Base-by-base conservation (phyloP, 2,113 vertebrate species). In the Marcusenius ussheri region DNA sequence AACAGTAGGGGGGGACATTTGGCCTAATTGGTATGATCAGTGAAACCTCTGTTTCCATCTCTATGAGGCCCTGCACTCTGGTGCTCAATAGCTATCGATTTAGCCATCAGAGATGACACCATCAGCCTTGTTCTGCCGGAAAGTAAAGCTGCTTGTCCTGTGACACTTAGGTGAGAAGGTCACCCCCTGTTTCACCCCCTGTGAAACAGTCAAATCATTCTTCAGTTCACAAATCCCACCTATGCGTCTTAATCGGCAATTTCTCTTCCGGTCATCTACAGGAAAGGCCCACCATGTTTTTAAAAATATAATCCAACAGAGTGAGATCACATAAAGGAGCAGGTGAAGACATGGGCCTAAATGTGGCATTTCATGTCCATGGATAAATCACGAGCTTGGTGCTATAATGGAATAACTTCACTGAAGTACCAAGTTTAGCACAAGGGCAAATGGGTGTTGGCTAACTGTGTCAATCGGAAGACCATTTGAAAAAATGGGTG, bases 41-140 rank as follows among this genome's bases (percentile, higher is more conserved):
- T 53, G 39, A 27, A 87, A 56, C 17, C n/a, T 87, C 31, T 87
- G 50, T 31, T 31, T 53, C 49, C 31, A n/a, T 53, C 27, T 51
- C 15, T 87, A 86, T 50, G 49, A 86, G 21, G 83, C 85, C 85
- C 50, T 47, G 27, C n/a, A 87, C 85, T 87, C 50, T n/a, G 49
- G 15, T 8, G 45, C 19, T 87, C 85, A 87, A 53, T 53, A 53
- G 50, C 47, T 39, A 53, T 87, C 50, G 85, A 51, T 56, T 21
- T 87, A 53, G 31, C 49, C 39, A 27, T 87, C 49, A 87, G 85
- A 35, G 49, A 87, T 35, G 85, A 56, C 85, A 53, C 85, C 27
- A 3, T 87, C 85, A 53, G 85, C 21, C 83, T 24, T 47, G 8
- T 84, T 84, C 83, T 47, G 45, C 39, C 21, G 5, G 50, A n/a